Percentiles rank a stretch among this genome's conserved stretches.
phyloP scores from a whole-genome alignment of 2,888 invertebrate species.

The Tenthredo mesomela region DNA sequence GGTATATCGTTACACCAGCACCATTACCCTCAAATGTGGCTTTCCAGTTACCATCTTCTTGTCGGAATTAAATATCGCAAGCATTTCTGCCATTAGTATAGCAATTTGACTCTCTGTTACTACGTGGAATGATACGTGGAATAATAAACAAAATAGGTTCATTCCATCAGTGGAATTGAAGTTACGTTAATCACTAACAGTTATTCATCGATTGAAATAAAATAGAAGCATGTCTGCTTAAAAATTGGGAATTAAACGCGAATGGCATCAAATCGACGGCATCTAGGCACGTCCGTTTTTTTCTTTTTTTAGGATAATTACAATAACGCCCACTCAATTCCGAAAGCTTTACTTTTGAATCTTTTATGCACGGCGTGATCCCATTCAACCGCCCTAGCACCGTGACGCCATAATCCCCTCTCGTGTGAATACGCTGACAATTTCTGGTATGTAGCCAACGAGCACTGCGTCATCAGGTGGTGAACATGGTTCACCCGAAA shows the following conservation, averaged over 20 bases:
- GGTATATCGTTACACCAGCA: constrained; percentile 3
- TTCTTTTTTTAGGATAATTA: constrained; percentile 10
- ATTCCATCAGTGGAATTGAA: neutral
- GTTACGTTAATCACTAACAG: neutral
- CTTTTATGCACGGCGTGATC: constrained; percentile 39
- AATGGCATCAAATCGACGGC: neutral
- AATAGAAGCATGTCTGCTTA: neutral
- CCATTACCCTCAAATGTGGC: neutral
- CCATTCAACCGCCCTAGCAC: constrained; percentile 9
- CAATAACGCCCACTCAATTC: constrained; percentile 35
- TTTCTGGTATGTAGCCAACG: constrained; percentile 6
- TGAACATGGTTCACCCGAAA: constrained; percentile 31
- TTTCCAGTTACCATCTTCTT: constrained; percentile 16
- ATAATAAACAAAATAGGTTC: neutral
- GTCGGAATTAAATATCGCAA: constrained; percentile 1
- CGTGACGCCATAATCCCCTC: constrained; percentile 29
- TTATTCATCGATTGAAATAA: neutral
- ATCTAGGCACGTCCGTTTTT: constrained; percentile 18
- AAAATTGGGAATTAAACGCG: neutral
- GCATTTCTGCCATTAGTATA: neutral
- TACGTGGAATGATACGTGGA: neutral
- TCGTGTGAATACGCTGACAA: constrained; percentile 18
- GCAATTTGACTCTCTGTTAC: neutral
- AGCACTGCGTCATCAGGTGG: constrained; percentile 9
- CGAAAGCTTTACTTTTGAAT: constrained; percentile 25